These are phyloP conservation scores for Pseudochirops cupreus DNA, from an alignment of 2,797 vertebrate genomes.

Conservation along the genomic window DNA sequence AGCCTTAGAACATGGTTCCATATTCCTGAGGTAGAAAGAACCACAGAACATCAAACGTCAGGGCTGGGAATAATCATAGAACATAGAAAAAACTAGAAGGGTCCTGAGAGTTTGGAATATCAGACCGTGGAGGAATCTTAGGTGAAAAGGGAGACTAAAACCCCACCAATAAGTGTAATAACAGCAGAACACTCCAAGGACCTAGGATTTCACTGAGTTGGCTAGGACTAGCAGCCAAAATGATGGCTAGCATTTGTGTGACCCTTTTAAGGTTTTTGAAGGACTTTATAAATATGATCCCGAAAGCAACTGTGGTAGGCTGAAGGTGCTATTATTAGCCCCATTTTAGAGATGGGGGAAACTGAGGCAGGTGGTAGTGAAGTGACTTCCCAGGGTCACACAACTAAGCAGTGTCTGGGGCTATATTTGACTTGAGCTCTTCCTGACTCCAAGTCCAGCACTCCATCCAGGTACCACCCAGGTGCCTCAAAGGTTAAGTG, in stretches of 20 bases:
- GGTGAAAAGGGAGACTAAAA: not conserved
- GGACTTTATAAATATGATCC: not conserved
- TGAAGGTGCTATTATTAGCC: not conserved
- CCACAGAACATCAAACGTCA: not conserved
- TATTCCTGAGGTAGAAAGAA: not conserved
- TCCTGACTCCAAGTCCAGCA: not conserved
- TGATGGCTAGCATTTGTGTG: not conserved
- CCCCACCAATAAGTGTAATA: not conserved
- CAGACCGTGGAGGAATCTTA: not conserved
- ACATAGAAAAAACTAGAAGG: not conserved
- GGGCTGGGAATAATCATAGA: not conserved
- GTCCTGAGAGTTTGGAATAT: not conserved
- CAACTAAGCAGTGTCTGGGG: not conserved
- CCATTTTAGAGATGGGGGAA: not conserved
- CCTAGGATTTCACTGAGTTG: not conserved
- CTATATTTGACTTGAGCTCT: not conserved
- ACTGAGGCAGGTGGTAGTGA: not conserved
- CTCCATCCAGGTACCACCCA: not conserved
- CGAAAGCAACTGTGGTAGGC: not conserved
- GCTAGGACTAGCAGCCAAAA: not conserved
- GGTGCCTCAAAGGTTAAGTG: not conserved
- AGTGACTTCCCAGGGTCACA: not conserved
- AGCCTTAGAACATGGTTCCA: not conserved
- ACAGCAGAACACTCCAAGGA: not conserved
- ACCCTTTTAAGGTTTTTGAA: not conserved